Percentiles rank a stretch among this genome's conserved stretches.
These are phyloP conservation scores for Drosophila bipectinata DNA, from an alignment of 1,140 invertebrate genomes.

Conservation along the genomic window DNA sequence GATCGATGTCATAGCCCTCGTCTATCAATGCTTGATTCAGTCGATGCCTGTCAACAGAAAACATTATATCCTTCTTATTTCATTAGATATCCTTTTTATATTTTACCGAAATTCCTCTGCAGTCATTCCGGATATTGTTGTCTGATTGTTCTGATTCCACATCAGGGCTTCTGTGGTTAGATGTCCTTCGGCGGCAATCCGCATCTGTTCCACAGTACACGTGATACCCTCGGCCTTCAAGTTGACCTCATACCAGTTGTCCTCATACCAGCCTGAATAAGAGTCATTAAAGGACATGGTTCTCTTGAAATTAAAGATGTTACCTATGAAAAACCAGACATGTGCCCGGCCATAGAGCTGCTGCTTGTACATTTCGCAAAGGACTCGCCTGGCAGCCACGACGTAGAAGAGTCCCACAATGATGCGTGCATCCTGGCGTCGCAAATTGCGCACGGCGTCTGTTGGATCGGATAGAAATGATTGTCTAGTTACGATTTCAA, in stretches of 20 bases:
- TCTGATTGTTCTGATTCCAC: slow-evolving; percentile 97
- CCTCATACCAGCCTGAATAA: slow-evolving; percentile 97
- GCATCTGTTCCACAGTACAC: slow-evolving; percentile 97
- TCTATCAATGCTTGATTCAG: slow-evolving; percentile 91
- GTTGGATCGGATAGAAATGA: slow-evolving; percentile 98
- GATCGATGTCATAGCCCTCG: slow-evolving; percentile 92
- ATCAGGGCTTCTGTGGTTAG: slow-evolving; percentile 99
- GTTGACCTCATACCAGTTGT: slow-evolving; percentile 98
- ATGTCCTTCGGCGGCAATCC: slow-evolving; percentile 97
- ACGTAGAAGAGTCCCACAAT: slow-evolving; percentile 98
- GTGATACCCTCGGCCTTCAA: slow-evolving; percentile 95
- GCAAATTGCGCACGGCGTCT: slow-evolving; percentile 97
- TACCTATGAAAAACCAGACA: slow-evolving; percentile 99
- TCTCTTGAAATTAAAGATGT: slow-evolving; percentile 38
- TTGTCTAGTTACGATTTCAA: slow-evolving; percentile 97
- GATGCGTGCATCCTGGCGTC: slow-evolving; percentile 96
- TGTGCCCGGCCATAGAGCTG: slow-evolving; percentile 97
- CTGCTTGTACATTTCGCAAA: slow-evolving; percentile 98
- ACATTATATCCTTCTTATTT: no score
- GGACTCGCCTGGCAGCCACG: slow-evolving; percentile 96
- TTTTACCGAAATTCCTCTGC: slow-evolving; percentile 89
- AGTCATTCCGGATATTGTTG: slow-evolving; percentile 96
- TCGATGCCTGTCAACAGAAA: slow-evolving; percentile 86
- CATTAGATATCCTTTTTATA: not conserved
- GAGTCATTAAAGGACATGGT: not conserved